Evolutionary conservation across 1,140 invertebrate genomes (phyloP).

Genomic region (Aplysia californica): DNA sequence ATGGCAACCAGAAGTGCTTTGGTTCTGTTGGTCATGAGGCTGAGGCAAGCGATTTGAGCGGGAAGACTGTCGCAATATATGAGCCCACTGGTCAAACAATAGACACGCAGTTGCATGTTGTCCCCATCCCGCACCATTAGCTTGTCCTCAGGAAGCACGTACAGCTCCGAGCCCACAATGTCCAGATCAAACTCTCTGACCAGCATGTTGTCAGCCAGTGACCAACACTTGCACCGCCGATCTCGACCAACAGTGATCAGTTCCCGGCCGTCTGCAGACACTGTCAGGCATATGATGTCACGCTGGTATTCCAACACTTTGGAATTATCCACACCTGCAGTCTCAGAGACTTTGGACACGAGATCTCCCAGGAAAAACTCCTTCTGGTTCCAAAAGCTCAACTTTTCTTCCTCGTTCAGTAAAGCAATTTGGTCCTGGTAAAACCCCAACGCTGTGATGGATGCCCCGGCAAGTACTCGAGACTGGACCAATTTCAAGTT

Average conservation of each 20-base stretch:
- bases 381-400: constrained; percentile 12
- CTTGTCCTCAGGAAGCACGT: background rate
- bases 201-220: constrained; percentile 6
- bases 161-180: constrained; percentile 33
- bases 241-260: constrained; percentile 37
- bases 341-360: background rate
- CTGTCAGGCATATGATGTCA: constrained; percentile 30
- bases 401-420: background rate
- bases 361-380: background rate
- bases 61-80: constrained; percentile 23
- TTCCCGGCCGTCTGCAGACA: constrained; percentile 25
- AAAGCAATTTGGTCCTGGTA: no score
- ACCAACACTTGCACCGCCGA: constrained; percentile 38
- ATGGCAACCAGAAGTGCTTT: constrained; percentile 25
- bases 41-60: constrained; percentile 29
- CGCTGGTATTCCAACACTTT: constrained; percentile 30
- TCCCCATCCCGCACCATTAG: constrained; percentile 9
- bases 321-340: no score
- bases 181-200: constrained; percentile 28
- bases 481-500: no score
- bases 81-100: background rate
- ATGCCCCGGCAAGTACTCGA: no score
- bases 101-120: constrained; percentile 5
- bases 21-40: constrained; percentile 23
- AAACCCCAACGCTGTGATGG: no score